A percentile compares a stretch with the other conserved stretches of the same genome.
These are phyloP conservation scores for Agonopterix alstromeriana DNA, from an alignment of 2,888 invertebrate species.

Conservation along the genomic window DNA sequence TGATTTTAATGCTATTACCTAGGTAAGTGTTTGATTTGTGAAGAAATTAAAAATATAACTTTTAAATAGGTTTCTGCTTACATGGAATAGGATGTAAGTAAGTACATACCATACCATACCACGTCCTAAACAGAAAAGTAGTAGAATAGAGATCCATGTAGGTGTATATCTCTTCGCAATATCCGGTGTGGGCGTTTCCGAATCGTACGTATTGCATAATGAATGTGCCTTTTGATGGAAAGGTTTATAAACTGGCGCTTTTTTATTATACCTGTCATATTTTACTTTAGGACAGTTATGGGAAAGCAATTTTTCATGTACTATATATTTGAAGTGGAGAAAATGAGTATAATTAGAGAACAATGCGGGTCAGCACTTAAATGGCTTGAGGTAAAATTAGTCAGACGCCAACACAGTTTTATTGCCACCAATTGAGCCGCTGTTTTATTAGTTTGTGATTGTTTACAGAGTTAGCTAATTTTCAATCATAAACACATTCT, in stretches of 20 bases:
- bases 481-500: too few relatives aligned
- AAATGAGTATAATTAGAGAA: background rate
- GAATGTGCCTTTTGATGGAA: slow-evolving; percentile 21
- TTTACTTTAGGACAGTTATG: background rate
- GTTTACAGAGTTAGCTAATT: too few relatives aligned
- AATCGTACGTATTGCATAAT: slow-evolving; percentile 26
- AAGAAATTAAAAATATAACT: too few relatives aligned
- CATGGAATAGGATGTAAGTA: background rate
- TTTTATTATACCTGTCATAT: background rate
- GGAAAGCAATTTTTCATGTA: too few relatives aligned
- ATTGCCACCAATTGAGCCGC: too few relatives aligned
- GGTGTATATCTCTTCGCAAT: slow-evolving; percentile 20
- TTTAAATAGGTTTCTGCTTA: too few relatives aligned
- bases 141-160: slow-evolving; percentile 2
- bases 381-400: too few relatives aligned
- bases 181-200: slow-evolving; percentile 22
- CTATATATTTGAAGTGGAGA: background rate
- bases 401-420: too few relatives aligned
- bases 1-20: too few relatives aligned
- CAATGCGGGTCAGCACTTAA: background rate
- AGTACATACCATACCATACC: background rate
- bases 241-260: background rate
- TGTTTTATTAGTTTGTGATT: too few relatives aligned
- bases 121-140: background rate
- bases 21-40: too few relatives aligned